Base-by-base conservation (phyloP, 2,888 invertebrate species). In the Nomada lathburiana region DNA sequence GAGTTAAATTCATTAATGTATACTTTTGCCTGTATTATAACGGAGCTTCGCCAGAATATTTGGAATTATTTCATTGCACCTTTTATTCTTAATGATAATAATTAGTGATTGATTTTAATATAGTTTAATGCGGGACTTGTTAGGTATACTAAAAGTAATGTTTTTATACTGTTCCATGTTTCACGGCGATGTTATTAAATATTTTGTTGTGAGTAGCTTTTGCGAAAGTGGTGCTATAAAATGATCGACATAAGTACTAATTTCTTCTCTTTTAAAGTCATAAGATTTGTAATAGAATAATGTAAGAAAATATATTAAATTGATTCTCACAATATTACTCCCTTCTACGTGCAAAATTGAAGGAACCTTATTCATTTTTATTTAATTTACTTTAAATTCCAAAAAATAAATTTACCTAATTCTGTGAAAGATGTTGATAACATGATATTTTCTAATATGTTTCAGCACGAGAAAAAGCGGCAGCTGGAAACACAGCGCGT, bases 401-500 rank as follows among this genome's bases (percentile, higher is more conserved):
- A 7, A n/a, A 16, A 42, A 64, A n/a, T 23, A 5, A 59, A 55
- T 0, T 23, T 62, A 63, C 18, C 11, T 0, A 47, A 23, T 10
- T 36, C 2, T 13, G 4, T n/a, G 36, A 7, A 16, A 16, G 3
- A 47, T 2, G 47, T 26, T 57, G 11, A 47, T 44, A 55, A 18
- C 13, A 29, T 55, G 20, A 9, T 69, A 9, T 57, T 47, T 74
- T 62, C 29, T 71, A 57, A n/a, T 63, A n/a, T 79, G 62, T 94
- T 95, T 26, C 94, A 98, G 98, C 95, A 96, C 89, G 98, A 97
- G 92, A 98, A 97, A 93, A 97, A 97, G 90, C 95, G 97, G 57
- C 97, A 98, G 94, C 95, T 98, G 93, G 97, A 97, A 92, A 96
- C 96, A 76, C 97, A 98, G 88, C 97, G 97, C 91, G 97, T 97